Evolutionary conservation across 2,888 invertebrate species (phyloP).

Genomic region (Agrenia bidenticulata): DNA sequence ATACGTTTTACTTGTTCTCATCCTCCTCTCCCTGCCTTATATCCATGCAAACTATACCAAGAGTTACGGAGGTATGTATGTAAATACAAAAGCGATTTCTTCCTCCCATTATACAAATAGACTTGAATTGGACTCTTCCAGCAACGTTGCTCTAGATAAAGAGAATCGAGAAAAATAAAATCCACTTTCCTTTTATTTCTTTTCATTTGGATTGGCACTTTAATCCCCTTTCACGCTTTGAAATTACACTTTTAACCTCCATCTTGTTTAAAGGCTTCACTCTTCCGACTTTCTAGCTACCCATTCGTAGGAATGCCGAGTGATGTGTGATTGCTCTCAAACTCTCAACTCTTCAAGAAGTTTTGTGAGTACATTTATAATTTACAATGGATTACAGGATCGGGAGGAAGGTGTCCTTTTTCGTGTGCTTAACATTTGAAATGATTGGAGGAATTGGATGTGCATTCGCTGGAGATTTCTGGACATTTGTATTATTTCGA

Average conservation of each 20-base stretch:
- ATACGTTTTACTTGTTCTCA: constrained; percentile 2
- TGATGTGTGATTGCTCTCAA: too few species aligned
- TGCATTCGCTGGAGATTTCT: constrained; percentile 74
- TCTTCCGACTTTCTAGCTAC: neutral
- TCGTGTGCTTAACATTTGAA: constrained; percentile 78
- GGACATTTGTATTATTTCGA: constrained; percentile 79
- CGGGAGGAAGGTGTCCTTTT: constrained; percentile 81
- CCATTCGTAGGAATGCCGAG: too few species aligned
- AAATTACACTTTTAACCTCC: constrained; percentile 12
- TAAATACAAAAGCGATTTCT: too few species aligned
- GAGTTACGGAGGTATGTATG: too few species aligned
- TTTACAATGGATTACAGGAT: constrained; percentile 60
- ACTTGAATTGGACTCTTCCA: too few species aligned
- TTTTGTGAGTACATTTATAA: too few species aligned
- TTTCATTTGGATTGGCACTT: constrained; percentile 2
- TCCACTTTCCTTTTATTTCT: too few species aligned
- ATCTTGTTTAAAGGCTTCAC: neutral
- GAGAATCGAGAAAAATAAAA: too few species aligned
- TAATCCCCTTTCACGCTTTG: neutral
- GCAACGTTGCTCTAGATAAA: too few species aligned
- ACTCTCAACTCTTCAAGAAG: neutral
- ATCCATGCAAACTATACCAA: neutral
- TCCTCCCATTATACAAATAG: too few species aligned
- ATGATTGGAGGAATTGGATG: constrained; percentile 77
- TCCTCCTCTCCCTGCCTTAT: neutral